phyloP scores from a whole-genome alignment of 2,113 vertebrate genomes.

The Acanthisitta chloris region DNA sequence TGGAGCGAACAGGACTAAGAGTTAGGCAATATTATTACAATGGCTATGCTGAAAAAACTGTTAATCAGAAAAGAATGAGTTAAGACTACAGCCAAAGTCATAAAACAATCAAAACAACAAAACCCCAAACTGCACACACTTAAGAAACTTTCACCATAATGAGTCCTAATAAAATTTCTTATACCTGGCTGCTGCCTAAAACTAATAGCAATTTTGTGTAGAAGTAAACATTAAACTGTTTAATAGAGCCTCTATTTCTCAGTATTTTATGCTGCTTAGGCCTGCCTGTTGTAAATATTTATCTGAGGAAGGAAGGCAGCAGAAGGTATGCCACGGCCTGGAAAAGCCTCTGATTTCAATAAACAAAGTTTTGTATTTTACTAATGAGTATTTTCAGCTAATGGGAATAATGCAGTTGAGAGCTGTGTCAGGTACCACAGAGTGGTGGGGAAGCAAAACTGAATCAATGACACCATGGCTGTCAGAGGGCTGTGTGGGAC shows the following conservation, averaged over 20 bases:
- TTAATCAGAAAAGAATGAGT: background rate
- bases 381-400: background rate
- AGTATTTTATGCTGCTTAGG: background rate
- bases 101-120: background rate
- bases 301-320: background rate
- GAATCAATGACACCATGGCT: background rate
- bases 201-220: background rate
- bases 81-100: background rate
- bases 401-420: background rate
- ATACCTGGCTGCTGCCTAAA: background rate
- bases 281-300: background rate
- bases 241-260: background rate
- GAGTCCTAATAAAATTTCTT: background rate
- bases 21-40: background rate
- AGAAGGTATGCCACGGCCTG: background rate
- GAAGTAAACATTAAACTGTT: background rate
- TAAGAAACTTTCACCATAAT: background rate
- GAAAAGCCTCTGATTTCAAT: background rate
- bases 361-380: background rate
- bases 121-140: background rate
- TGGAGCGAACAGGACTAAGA: background rate
- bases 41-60: background rate
- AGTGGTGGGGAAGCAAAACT: background rate
- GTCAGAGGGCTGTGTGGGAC: background rate
- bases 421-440: background rate